Percentiles rank a stretch among this genome's conserved stretches.
Conservation (phyloP, 2,797 vertebrate species). For the Corythornis leucogaster region DNA sequence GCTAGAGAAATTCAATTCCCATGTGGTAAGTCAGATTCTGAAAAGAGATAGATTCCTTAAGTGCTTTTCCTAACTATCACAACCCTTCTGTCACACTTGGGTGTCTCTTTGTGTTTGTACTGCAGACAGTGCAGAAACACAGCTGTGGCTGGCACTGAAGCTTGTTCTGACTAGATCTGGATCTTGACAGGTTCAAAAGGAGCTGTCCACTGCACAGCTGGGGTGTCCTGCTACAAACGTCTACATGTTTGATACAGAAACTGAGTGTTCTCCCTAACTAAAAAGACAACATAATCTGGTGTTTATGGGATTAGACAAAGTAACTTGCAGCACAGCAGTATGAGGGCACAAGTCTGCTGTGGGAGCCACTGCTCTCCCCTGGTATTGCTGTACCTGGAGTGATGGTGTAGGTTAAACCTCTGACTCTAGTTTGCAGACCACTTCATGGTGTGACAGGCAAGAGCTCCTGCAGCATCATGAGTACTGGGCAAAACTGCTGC, state of each 20-base stretch:
- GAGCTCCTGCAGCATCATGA: background rate
- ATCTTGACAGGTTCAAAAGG: background rate
- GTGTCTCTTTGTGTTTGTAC: background rate
- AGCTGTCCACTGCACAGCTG: background rate
- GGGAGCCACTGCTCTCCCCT: background rate
- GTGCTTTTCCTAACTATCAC: background rate
- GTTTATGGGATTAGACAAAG: background rate
- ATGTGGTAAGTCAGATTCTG: slow-evolving; percentile 86
- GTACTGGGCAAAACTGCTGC: background rate
- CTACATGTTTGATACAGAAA: background rate
- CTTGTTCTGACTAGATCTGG: background rate
- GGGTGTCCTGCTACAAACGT: background rate
- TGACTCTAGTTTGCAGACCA: background rate
- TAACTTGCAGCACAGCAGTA: background rate
- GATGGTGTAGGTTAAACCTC: background rate
- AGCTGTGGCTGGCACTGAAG: background rate
- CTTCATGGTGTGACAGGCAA: background rate
- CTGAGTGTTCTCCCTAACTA: background rate
- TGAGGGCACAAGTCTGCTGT: background rate
- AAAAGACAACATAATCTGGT: accelerated
- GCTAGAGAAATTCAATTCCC: slow-evolving; percentile 97
- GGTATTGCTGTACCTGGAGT: background rate
- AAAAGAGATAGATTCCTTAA: background rate
- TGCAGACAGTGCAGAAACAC: background rate
- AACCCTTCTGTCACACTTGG: background rate